phyloP scores from a whole-genome alignment of 2,888 invertebrate species.

The Protonemura montana region DNA sequence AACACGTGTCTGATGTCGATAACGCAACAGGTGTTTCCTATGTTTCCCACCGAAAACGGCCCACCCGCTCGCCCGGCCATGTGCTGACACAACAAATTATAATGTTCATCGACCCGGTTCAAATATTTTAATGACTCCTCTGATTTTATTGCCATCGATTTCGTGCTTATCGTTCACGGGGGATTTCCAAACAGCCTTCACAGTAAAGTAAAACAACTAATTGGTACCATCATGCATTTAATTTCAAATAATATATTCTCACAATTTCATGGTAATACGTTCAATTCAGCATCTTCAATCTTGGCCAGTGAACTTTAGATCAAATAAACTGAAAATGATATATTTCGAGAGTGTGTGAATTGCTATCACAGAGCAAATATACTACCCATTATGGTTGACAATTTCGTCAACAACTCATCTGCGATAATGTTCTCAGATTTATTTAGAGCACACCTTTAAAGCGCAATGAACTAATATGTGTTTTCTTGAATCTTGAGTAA shows the following conservation, averaged over 20 bases:
- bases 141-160: not conserved
- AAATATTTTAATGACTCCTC: not conserved
- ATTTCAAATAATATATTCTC: too few relatives aligned
- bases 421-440: not conserved
- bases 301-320: conserved; percentile 2
- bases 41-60: not conserved
- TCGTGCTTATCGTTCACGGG: not conserved
- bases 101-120: not conserved
- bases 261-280: too few relatives aligned
- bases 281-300: not conserved
- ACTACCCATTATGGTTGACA: not conserved
- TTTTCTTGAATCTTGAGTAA: too few relatives aligned
- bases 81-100: not conserved
- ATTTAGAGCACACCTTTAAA: not conserved
- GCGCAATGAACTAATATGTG: not conserved
- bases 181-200: not conserved
- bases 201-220: not conserved
- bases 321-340: not conserved
- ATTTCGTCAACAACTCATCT: not conserved
- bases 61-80: not conserved
- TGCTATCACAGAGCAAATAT: not conserved
- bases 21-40: not conserved
- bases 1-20: not conserved
- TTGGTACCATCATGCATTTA: not conserved
- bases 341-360: conserved; percentile 1